Evolutionary conservation across 1,140 invertebrate genomes (phyloP), one percentile per base, ranked within the genome.

Genomic region (Drosophila athabasca): DNA sequence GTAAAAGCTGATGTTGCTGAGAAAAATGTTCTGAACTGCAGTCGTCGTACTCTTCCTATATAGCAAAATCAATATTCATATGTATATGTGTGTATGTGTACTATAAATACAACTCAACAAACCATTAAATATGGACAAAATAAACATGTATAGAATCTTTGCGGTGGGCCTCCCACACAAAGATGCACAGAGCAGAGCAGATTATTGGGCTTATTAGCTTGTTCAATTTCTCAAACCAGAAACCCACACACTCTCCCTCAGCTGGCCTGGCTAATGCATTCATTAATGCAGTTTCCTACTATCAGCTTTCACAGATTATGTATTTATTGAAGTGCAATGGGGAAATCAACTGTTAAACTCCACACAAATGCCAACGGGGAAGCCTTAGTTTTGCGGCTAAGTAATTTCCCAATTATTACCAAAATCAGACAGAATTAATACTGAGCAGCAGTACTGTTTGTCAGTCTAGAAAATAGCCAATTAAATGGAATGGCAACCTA

Each of bases 81-180:
- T 79, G 79, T 88, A 76, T 88, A 76, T 88, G 79, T 88, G 76
- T 88, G 83, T 88, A 88, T 83, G 83, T 88, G 83, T 88, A 88
- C 68, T 74, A 83, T 70, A 79, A 76, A 59, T 66, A 76, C 48
- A 68, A 66, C 51, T 64, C 17, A 60, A 53, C 17, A 52, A 59
- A 53, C 15, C 65, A 75, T 62, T 71, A 72, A 68, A 60, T 74
- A 80, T 58, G 53, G 58, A 61, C 43, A 67, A 54, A 61, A 39
- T 50, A 60, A 55, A 57, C 46, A 19, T 60, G 17, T 19, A 46
- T 49, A 5, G 39, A 5, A 17, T 50, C 11, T 46, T 48, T 54
- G 31, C 7, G 29, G 29, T 1, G 7, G 6, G 6, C 26, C 1
- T 6, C 6, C 26, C 26, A 29, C 26, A 7, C 29, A 31, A 31